Base-by-base conservation (phyloP, 2,113 vertebrate species). In the Passer domesticus region DNA sequence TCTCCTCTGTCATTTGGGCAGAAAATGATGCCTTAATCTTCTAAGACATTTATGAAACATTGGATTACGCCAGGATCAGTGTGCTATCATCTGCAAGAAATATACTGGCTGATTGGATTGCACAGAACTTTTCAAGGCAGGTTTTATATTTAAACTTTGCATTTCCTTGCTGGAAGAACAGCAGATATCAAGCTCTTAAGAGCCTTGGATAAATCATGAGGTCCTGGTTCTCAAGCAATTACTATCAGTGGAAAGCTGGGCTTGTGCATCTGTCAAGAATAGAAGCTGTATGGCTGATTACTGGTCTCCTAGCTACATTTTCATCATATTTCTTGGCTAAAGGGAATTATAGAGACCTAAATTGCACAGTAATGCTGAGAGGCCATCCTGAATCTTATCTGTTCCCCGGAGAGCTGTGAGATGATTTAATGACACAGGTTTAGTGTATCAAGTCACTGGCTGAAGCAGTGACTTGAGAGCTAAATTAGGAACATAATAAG, bases 11-110 rank as follows among this genome's bases (percentile, higher is more conserved):
- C 94, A 91, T 82, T 90, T 81, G 96, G 81, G 93, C 91, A 93
- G 94, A 92, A 94, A 94, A 87, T 70, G 81, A 89, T 74, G 91
- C 92, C 88, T 92, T 96, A 94, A 97, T 96, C 92, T 95, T 91
- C 90, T 94, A 96, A 97, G 94, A 86, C 94, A 87, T 97, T 95
- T 96, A 95, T 96, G 95, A 97, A 97, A 96, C 91, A 85, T 87
- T 92, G 91, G 96, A 94, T 97, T 95, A 96, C 1, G 4, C 53
- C 16, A 53, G 83, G 92, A 96, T 96, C 92, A 82, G 76, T 63
- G 85, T 37, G 60, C 93, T 92, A 89, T 96, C 94, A 96, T 91
- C 93, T 94, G 84, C 83, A 94, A 91, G 93, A 94, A 96, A 95
- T 91, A 73, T 94, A 55, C 92, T 90, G 95, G 86, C 88, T 93